Evolutionary conservation across 53 echinoderm and acorn worm genomes (phyloP).

Genomic region (Henricia sp.): DNA sequence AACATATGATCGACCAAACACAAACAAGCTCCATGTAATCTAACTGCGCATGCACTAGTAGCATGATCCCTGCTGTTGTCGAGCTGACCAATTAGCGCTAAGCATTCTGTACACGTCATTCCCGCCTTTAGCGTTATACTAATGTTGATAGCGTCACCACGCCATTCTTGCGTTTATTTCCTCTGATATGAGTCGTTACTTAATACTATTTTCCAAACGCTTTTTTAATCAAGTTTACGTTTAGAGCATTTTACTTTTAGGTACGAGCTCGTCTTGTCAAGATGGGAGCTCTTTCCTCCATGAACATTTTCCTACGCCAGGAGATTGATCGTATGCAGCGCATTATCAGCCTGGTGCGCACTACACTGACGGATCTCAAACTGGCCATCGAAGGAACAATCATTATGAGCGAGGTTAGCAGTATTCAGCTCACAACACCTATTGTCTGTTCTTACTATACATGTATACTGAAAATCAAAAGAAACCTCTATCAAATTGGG

Average conservation of each 20-base stretch:
- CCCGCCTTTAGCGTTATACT: too few relatives aligned
- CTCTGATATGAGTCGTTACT: background rate
- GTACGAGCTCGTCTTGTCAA: conserved; percentile 94
- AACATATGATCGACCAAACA: too few relatives aligned
- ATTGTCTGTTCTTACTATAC: background rate
- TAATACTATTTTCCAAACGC: too few relatives aligned
- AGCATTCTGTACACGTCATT: too few relatives aligned
- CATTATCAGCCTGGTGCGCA: conserved; percentile 88
- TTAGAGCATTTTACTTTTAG: conserved; percentile 37
- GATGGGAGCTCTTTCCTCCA: conserved; percentile 97
- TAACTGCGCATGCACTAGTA: too few relatives aligned
- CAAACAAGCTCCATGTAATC: too few relatives aligned
- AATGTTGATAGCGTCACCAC: too few relatives aligned
- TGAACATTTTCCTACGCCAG: conserved; percentile 98
- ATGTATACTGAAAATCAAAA: background rate
- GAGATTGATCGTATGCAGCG: conserved; percentile 99
- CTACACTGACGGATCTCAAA: conserved; percentile 88
- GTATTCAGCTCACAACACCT: background rate
- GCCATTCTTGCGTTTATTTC: background rate
- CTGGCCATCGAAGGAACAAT: conserved; percentile 98
- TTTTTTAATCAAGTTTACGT: background rate
- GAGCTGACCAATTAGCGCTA: too few relatives aligned
- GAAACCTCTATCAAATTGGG: background rate
- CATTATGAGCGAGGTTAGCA: conserved; percentile 98
- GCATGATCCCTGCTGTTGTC: too few relatives aligned